Evolutionary conservation across 2,888 invertebrate species (phyloP).

Genomic region (Torymus texanus): DNA sequence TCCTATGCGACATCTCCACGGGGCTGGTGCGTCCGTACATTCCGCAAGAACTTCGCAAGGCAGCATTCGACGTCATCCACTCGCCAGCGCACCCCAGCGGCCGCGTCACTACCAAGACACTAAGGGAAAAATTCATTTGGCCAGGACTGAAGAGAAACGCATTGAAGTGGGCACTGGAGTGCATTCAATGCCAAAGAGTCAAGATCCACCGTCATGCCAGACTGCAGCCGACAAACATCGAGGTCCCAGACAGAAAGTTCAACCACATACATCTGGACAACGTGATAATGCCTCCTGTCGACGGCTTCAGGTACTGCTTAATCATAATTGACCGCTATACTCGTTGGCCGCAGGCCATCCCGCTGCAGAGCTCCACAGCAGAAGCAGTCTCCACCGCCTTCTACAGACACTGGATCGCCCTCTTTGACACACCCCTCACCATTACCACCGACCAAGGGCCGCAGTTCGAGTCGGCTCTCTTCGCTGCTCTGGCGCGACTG

Average conservation of each 20-base stretch:
- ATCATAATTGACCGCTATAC: no score
- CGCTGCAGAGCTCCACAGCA: not conserved
- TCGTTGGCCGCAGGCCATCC: not conserved
- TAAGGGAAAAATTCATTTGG: not conserved
- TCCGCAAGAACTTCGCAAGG: no score
- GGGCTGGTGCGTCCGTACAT: not conserved
- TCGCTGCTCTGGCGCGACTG: conserved; percentile 48
- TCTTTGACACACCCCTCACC: conserved; percentile 55
- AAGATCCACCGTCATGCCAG: no score
- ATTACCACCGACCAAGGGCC: conserved; percentile 62
- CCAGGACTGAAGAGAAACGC: no score
- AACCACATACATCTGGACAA: no score
- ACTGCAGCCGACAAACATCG: no score
- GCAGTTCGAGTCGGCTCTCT: conserved; percentile 62
- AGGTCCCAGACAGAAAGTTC: no score
- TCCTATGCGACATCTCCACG: not conserved
- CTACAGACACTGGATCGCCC: not conserved
- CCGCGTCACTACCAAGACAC: not conserved
- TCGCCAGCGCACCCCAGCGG: not conserved
- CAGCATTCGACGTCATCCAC: not conserved
- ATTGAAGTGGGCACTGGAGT: no score
- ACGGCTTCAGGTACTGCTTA: no score
- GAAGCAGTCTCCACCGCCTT: not conserved
- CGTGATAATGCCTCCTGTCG: no score
- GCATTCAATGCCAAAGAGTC: no score